Evolutionary conservation across 2,797 vertebrate genomes (phyloP).

Genomic region (Microctenopoma stevenorrisi): DNA sequence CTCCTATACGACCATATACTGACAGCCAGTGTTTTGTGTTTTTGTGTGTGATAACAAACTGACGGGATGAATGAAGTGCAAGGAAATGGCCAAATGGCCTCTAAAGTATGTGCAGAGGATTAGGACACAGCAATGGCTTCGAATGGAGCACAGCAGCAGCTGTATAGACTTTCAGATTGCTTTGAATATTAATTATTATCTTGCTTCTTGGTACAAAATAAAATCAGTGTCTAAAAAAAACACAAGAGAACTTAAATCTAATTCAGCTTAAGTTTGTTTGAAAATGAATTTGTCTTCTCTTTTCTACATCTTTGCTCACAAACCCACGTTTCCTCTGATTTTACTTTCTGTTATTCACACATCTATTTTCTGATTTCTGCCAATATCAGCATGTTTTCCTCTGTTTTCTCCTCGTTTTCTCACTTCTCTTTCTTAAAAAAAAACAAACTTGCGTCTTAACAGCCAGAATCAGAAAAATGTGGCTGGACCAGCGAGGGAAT

Average conservation of each 20-base stretch:
- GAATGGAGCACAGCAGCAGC: neutral
- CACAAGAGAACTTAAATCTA: neutral
- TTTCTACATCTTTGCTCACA: slow-evolving; percentile 5
- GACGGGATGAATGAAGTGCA: neutral
- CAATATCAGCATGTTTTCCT: slow-evolving; percentile 13
- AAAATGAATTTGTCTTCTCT: neutral
- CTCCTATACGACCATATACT: neutral
- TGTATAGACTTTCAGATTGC: neutral
- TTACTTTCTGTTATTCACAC: neutral
- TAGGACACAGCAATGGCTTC: neutral
- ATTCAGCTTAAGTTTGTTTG: neutral
- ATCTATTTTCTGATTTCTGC: neutral
- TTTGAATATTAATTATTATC: neutral
- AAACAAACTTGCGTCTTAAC: neutral
- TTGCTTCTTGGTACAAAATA: neutral
- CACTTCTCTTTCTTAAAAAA: no score
- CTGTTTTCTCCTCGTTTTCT: neutral
- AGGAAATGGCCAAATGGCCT: neutral
- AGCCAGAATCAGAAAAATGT: neutral
- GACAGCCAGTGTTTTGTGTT: neutral
- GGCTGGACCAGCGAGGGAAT: neutral
- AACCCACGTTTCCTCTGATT: slow-evolving; percentile 3
- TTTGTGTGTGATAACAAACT: neutral
- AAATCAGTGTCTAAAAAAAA: neutral
- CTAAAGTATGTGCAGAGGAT: neutral